phyloP scores from a whole-genome alignment of 1,140 invertebrate genomes.

The Saccostrea glomerata region DNA sequence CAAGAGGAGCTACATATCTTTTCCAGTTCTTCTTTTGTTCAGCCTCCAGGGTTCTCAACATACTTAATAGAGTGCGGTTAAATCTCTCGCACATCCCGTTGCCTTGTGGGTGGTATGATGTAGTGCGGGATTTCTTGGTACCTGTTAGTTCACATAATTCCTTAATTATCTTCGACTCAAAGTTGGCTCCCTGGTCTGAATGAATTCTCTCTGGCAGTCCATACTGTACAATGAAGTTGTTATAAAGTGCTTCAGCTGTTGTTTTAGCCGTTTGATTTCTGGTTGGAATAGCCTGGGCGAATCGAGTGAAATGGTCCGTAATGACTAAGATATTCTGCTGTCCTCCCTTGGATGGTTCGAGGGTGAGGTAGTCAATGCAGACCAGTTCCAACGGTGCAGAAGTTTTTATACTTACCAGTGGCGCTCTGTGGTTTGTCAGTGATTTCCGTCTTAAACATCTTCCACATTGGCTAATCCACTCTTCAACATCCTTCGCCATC shows the following conservation, averaged over 20 bases:
- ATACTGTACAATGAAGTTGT: background rate
- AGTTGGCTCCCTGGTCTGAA: background rate
- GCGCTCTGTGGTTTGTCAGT: background rate
- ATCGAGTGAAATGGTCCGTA: background rate
- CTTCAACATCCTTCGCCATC: background rate
- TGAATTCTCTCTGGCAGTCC: background rate
- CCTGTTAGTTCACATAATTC: background rate
- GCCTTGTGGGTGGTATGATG: background rate
- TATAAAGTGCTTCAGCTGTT: background rate
- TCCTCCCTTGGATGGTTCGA: background rate
- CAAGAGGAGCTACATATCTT: too few relatives aligned
- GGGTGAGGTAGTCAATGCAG: background rate
- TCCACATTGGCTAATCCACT: background rate
- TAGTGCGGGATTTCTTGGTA: background rate
- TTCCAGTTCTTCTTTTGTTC: too few relatives aligned
- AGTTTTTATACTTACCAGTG: background rate
- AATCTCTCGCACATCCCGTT: too few relatives aligned
- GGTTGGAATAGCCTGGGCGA: background rate
- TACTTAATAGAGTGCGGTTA: background rate
- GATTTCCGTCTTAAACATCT: background rate
- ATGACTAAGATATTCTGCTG: background rate
- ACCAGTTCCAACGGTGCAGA: background rate
- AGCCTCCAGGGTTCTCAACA: too few relatives aligned
- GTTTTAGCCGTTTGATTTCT: background rate
- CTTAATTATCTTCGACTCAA: background rate